A percentile compares a stretch with the other conserved stretches of the same genome.
Conservation (phyloP, 2,888 invertebrate species). For the Blastobasis adustella region DNA sequence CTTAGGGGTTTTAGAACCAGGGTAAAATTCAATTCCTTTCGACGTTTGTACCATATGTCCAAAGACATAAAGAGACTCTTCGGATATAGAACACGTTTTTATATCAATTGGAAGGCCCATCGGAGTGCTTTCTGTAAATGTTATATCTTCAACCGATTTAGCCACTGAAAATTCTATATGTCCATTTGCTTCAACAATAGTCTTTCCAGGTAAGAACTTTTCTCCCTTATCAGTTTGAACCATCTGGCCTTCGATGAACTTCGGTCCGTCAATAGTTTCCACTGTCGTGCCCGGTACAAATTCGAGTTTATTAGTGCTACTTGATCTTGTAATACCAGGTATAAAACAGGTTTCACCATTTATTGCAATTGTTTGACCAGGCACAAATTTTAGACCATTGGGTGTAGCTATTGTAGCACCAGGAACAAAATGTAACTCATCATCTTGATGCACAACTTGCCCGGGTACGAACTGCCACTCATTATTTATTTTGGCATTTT, state of each 20-base stretch:
- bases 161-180: constrained; percentile 75
- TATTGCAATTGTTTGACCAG: constrained; percentile 75
- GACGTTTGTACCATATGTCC: constrained; percentile 80
- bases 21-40: constrained; percentile 79
- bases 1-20: constrained; percentile 68
- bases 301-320: constrained; percentile 49
- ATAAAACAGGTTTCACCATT: constrained; percentile 74
- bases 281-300: constrained; percentile 78
- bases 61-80: constrained; percentile 72
- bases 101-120: constrained; percentile 76
- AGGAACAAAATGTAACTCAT: constrained; percentile 74
- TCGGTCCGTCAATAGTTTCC: constrained; percentile 76
- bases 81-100: constrained; percentile 66
- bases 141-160: constrained; percentile 72
- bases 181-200: constrained; percentile 63
- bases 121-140: constrained; percentile 69
- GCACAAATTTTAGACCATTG: constrained; percentile 78
- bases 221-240: constrained; percentile 74
- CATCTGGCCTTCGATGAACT: constrained; percentile 80
- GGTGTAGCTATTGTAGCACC: constrained; percentile 78
- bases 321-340: constrained; percentile 72
- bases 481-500: constrained; percentile 68
- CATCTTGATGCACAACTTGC: constrained; percentile 74
- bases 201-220: constrained; percentile 78
- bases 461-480: constrained; percentile 80